Evolutionary conservation across 1,140 invertebrate species (phyloP).

Genomic region (Drosophila grimshawi): DNA sequence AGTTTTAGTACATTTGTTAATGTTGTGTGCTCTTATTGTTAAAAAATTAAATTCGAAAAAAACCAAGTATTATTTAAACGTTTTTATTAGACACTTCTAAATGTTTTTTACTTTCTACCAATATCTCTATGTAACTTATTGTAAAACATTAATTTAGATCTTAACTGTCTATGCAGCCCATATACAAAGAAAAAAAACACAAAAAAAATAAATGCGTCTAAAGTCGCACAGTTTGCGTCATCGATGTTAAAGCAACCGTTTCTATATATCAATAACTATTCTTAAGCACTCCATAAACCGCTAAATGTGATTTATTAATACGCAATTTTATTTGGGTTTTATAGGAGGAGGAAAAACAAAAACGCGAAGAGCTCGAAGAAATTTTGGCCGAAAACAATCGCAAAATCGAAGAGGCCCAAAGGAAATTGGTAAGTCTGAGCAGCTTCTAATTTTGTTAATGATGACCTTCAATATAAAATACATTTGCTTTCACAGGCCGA

Average conservation of each 20-base stretch:
- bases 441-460: neutral
- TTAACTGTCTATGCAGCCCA: constrained; percentile 71
- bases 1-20: constrained; percentile 77
- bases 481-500: constrained; percentile 90
- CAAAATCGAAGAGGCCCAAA: constrained; percentile 98
- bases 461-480: neutral
- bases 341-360: constrained; percentile 98
- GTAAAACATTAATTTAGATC: constrained; percentile 69
- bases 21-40: constrained; percentile 78
- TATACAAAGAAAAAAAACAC: constrained; percentile 48
- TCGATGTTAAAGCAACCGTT: constrained; percentile 71
- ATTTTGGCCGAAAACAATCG: constrained; percentile 99
- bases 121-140: constrained; percentile 75
- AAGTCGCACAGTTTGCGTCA: constrained; percentile 56
- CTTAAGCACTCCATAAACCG: constrained; percentile 56
- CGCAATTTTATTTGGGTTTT: constrained; percentile 84
- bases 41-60: constrained; percentile 43
- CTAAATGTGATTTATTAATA: constrained; percentile 64
- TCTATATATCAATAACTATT: constrained; percentile 62
- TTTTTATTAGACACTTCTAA: constrained; percentile 79
- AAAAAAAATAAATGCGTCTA: constrained; percentile 38
- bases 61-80: constrained; percentile 55
- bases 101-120: constrained; percentile 71
- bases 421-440: constrained; percentile 92
- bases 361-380: constrained; percentile 96